A percentile compares a stretch with the other conserved stretches of the same genome.
phyloP scores from a whole-genome alignment of 2,113 vertebrate genomes.

The Perca schrenkii region DNA sequence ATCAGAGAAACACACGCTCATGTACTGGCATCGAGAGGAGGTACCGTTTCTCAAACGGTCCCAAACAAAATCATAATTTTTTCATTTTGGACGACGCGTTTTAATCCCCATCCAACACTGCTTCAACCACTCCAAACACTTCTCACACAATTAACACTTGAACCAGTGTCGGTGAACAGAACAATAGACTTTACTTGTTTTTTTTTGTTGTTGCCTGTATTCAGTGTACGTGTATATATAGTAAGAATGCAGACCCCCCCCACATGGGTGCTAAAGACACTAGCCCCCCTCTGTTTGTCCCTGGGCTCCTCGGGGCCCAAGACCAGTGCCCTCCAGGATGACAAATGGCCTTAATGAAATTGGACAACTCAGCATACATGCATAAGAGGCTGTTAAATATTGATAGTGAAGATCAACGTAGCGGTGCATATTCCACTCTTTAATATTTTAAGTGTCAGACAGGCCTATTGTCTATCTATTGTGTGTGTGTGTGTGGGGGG shows the following conservation, averaged over 20 bases:
- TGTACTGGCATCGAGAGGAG: constrained; percentile 12
- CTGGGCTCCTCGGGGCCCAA: constrained; percentile 72
- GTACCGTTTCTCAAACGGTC: constrained; percentile 14
- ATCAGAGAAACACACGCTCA: constrained; percentile 54
- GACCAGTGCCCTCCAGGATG: constrained; percentile 89
- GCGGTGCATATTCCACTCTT: constrained; percentile 95
- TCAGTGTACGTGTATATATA: constrained; percentile 16
- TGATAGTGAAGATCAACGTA: constrained; percentile 93
- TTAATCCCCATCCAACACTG: constrained; percentile 8
- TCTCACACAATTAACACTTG: constrained; percentile 6
- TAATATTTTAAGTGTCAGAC: constrained; percentile 94
- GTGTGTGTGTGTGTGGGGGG: constrained; percentile 60
- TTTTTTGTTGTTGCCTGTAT: constrained; percentile 8
- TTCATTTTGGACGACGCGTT: constrained; percentile 29
- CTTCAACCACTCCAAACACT: constrained; percentile 29
- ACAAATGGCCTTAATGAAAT: constrained; percentile 99
- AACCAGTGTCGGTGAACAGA: constrained; percentile 9
- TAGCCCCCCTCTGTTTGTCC: constrained; percentile 65
- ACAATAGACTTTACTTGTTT: constrained; percentile 29
- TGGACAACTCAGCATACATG: constrained; percentile 98
- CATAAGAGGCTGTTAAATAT: constrained; percentile 99
- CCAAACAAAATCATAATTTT: constrained; percentile 15
- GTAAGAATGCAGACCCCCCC: constrained; percentile 10
- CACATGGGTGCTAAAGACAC: constrained; percentile 51
- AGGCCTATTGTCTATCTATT: constrained; percentile 88